phyloP scores from a whole-genome alignment of 2,888 invertebrate genomes.

The Ormyrus labotus region DNA sequence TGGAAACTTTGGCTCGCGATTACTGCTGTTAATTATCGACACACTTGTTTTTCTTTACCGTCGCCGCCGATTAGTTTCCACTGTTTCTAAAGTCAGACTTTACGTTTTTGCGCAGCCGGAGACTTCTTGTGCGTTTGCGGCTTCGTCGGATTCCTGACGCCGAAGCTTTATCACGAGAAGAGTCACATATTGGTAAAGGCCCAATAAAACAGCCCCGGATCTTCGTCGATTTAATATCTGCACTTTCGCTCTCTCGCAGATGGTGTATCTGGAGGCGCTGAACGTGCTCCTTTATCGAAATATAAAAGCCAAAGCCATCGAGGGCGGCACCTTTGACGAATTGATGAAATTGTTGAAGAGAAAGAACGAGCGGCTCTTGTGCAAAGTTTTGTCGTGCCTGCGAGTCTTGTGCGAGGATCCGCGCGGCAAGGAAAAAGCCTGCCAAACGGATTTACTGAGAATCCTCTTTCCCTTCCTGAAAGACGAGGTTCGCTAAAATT shows the following conservation, averaged over 20 bases:
- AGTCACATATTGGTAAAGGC: constrained; percentile 66
- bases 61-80: neutral
- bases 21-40: constrained; percentile 13
- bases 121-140: constrained; percentile 72
- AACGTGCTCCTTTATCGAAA: constrained; percentile 71
- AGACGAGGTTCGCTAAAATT: constrained; percentile 64
- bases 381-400: constrained; percentile 69
- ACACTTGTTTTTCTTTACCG: no score
- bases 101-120: constrained; percentile 66
- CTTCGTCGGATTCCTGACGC: constrained; percentile 70
- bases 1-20: constrained; percentile 71
- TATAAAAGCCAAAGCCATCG: constrained; percentile 72
- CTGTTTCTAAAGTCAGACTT: neutral
- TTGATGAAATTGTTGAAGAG: constrained; percentile 68
- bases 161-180: constrained; percentile 66
- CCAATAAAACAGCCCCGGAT: neutral
- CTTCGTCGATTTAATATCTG: neutral
- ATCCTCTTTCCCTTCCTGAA: constrained; percentile 68
- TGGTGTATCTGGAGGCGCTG: constrained; percentile 71
- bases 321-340: constrained; percentile 70
- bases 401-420: constrained; percentile 69
- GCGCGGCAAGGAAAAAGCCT: constrained; percentile 71
- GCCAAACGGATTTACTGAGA: constrained; percentile 68
- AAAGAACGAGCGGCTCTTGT: constrained; percentile 65
- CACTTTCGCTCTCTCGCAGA: constrained; percentile 21